Evolutionary conservation across 2,888 invertebrate genomes (phyloP).

Genomic region (Busseola fusca): DNA sequence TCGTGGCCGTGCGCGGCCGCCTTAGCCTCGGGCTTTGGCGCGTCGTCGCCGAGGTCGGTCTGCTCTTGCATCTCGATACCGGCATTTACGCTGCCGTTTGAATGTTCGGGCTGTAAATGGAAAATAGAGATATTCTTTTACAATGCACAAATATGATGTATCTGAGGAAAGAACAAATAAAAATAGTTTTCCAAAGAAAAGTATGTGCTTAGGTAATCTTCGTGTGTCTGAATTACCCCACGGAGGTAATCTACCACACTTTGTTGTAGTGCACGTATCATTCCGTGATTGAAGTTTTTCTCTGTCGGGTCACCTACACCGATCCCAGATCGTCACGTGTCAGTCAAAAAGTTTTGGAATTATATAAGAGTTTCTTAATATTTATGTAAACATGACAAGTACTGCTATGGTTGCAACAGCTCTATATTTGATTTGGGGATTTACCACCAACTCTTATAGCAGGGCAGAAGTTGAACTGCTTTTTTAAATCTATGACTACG

Average conservation of each 20-base stretch:
- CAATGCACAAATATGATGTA: neutral
- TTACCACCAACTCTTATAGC: too few relatives aligned
- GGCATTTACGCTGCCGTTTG: slow-evolving; percentile 91
- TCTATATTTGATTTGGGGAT: neutral
- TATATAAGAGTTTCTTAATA: neutral
- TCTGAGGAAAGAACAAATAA: neutral
- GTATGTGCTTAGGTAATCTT: neutral
- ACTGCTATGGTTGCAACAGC: neutral
- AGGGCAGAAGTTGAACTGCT: too few relatives aligned
- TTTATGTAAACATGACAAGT: neutral
- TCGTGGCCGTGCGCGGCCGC: slow-evolving; percentile 76
- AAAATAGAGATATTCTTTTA: neutral
- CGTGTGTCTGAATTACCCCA: neutral
- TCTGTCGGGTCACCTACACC: neutral
- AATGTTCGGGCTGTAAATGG: slow-evolving; percentile 75
- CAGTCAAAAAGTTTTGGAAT: neutral
- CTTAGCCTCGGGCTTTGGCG: slow-evolving; percentile 63
- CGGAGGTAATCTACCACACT: too few relatives aligned
- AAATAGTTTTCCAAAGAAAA: neutral
- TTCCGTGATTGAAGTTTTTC: neutral
- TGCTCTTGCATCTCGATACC: slow-evolving; percentile 91
- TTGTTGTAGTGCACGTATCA: neutral
- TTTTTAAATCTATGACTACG: too few relatives aligned
- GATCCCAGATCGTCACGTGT: neutral
- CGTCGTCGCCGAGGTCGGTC: slow-evolving; percentile 76